Evolutionary conservation across 1,140 invertebrate genomes (phyloP).

Genomic region (Leucophenga varia): DNA sequence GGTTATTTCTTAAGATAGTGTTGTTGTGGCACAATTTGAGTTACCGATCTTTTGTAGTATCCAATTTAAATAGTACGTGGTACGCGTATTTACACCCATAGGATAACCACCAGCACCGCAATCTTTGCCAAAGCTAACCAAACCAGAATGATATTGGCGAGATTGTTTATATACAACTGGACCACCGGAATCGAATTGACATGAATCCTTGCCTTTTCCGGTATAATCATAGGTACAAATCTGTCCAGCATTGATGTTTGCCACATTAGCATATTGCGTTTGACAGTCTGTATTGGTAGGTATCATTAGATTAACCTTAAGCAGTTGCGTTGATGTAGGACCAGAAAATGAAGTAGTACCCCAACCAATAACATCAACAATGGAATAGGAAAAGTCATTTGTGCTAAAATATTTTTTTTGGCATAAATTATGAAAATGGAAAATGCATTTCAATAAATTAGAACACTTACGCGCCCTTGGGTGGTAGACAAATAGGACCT

Average conservation of each 20-base stretch:
- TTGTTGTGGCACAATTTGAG: conserved; percentile 28
- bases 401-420: conserved; percentile 16
- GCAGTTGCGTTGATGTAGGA: conserved; percentile 20
- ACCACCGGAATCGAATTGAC: conserved; percentile 51
- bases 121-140: conserved; percentile 66
- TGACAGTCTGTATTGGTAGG: conserved; percentile 33
- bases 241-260: conserved; percentile 24
- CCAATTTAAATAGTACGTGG: conserved; percentile 68
- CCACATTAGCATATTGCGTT: conserved; percentile 19
- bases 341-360: conserved; percentile 39
- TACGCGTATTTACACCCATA: conserved; percentile 69
- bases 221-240: conserved; percentile 46
- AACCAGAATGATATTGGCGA: conserved; percentile 58
- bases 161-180: conserved; percentile 28
- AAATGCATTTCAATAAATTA: neutral
- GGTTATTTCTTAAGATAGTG: too few species aligned
- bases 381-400: conserved; percentile 26
- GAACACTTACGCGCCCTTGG: conserved; percentile 30
- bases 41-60: conserved; percentile 55
- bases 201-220: conserved; percentile 36
- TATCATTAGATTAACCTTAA: conserved; percentile 39
- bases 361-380: conserved; percentile 41
- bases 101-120: conserved; percentile 57
- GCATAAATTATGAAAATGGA: neutral
- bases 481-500: conserved; percentile 46